phyloP scores from a whole-genome alignment of 2,113 vertebrate genomes.

The Marcusenius ussheri region DNA sequence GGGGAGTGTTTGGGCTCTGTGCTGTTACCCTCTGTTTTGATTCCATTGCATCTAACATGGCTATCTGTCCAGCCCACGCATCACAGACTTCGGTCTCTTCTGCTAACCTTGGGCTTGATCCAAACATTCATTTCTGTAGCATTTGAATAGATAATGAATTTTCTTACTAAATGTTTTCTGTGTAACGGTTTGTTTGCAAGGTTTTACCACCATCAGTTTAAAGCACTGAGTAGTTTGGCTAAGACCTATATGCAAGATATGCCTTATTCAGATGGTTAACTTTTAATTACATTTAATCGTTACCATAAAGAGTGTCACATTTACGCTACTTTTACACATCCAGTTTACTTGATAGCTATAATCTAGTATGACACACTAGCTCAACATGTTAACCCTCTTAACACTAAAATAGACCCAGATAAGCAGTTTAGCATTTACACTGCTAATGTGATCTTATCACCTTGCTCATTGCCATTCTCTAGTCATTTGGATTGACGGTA shows the following conservation, averaged over 20 bases:
- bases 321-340: neutral
- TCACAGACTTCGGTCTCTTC: neutral
- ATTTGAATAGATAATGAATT: neutral
- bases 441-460: neutral
- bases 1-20: neutral
- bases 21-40: neutral
- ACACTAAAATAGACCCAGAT: neutral
- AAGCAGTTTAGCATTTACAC: neutral
- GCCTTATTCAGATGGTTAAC: neutral
- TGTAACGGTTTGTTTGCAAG: neutral
- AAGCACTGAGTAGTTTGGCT: neutral
- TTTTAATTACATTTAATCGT: neutral
- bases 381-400: neutral
- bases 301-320: neutral
- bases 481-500: neutral
- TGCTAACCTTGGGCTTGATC: neutral
- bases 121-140: neutral
- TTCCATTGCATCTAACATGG: neutral
- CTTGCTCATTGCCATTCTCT: neutral
- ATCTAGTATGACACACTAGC: neutral
- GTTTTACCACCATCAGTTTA: neutral
- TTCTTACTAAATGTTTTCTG: neutral
- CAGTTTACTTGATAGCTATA: neutral
- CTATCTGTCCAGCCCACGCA: neutral
- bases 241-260: neutral